phyloP scores from a whole-genome alignment of 2,797 vertebrate species.

The Sebastes cheni region DNA sequence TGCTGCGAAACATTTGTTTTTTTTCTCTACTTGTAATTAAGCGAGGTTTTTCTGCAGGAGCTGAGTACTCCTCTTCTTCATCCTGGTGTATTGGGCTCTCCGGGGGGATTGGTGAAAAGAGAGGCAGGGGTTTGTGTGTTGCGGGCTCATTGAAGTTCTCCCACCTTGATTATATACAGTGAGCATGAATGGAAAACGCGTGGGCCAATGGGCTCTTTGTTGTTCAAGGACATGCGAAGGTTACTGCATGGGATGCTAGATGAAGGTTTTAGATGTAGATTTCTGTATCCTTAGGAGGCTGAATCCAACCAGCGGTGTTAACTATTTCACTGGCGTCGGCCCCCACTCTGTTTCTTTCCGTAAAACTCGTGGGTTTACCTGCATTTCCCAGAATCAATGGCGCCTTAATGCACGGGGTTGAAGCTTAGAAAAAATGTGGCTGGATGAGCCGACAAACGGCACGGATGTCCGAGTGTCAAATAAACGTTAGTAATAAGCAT shows the following conservation, averaged over 20 bases:
- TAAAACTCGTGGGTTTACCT: not conserved
- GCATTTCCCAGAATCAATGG: not conserved
- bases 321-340: not conserved
- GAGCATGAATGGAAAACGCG: constrained; percentile 66
- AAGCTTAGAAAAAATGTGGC: no score
- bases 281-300: constrained; percentile 40
- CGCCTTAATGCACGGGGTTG: no score
- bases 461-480: no score
- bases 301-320: constrained; percentile 26
- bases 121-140: constrained; percentile 54
- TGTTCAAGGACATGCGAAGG: constrained; percentile 71
- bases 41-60: constrained; percentile 46
- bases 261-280: constrained; percentile 45
- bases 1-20: constrained; percentile 58
- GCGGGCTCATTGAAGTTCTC: constrained; percentile 66
- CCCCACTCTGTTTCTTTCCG: not conserved
- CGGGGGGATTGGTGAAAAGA: constrained; percentile 54
- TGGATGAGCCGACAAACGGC: no score
- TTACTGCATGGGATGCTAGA: constrained; percentile 48
- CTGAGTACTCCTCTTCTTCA: constrained; percentile 46
- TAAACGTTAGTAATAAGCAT: no score
- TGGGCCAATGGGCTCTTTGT: constrained; percentile 66
- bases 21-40: constrained; percentile 63
- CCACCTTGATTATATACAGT: constrained; percentile 68
- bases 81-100: constrained; percentile 52